These are phyloP conservation scores for Hippoglossus hippoglossus DNA, from an alignment of 2,797 vertebrate genomes.

Conservation along the genomic window DNA sequence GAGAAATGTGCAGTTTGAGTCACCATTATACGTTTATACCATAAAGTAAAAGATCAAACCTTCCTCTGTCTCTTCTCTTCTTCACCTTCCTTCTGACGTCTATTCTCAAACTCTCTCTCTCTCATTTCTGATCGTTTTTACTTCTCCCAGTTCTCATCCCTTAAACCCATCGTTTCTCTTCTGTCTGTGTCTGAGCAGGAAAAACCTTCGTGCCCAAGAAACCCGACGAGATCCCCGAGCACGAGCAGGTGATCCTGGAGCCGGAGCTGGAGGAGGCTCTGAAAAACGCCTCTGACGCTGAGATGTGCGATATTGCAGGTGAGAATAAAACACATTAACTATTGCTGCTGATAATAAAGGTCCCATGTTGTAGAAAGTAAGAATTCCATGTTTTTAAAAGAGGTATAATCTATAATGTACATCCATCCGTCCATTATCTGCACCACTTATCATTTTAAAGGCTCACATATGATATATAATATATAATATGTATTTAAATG, in stretches of 20 bases:
- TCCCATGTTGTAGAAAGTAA: no score
- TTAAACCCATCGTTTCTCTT: no score
- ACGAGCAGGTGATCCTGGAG: conserved; percentile 93
- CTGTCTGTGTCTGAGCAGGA: conserved; percentile 71
- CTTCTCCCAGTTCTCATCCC: not conserved
- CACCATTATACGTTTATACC: not conserved
- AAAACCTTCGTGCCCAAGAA: conserved; percentile 90
- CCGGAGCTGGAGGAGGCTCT: conserved; percentile 96
- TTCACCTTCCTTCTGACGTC: not conserved
- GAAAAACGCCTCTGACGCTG: conserved; percentile 92
- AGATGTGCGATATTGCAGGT: conserved; percentile 99
- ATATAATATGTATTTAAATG: not conserved
- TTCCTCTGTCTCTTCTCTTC: not conserved
- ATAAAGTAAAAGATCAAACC: not conserved
- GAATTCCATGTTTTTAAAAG: no score
- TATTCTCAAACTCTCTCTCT: not conserved
- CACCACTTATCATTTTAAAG: no score
- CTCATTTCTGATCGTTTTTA: not conserved
- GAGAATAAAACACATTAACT: conserved; percentile 1
- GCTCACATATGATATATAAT: no score
- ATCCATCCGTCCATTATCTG: no score
- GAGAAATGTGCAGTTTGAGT: not conserved
- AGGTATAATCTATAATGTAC: no score
- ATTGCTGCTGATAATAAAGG: not conserved
- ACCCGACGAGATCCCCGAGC: conserved; percentile 81